Evolutionary conservation across 1,140 invertebrate species (phyloP).

Genomic region (Drosophila pruinosa): DNA sequence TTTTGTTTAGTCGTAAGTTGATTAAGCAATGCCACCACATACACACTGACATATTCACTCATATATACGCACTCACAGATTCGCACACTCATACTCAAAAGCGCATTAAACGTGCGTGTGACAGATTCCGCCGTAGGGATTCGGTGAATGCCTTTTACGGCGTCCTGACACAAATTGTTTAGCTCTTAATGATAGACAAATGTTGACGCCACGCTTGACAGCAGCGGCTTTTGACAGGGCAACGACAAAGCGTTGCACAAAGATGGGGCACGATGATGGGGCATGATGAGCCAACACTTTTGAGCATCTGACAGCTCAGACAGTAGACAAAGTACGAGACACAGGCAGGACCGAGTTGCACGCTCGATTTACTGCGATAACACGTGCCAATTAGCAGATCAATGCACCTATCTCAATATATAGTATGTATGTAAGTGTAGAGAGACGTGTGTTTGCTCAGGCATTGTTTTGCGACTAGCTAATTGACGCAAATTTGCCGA

Average conservation of each 20-base stretch:
- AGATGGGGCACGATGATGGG: background rate
- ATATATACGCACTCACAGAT: background rate
- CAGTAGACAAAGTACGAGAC: too few relatives aligned
- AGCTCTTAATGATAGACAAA: slow-evolving; percentile 72
- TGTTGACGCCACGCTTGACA: slow-evolving; percentile 54
- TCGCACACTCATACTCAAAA: slow-evolving; percentile 30
- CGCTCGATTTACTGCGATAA: slow-evolving; percentile 38
- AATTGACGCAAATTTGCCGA: slow-evolving; percentile 44
- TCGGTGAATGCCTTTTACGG: slow-evolving; percentile 35
- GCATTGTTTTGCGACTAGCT: slow-evolving; percentile 20
- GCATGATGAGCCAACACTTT: slow-evolving; percentile 15
- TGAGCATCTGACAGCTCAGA: slow-evolving; percentile 15
- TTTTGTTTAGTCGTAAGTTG: slow-evolving; percentile 75
- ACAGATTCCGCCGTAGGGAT: slow-evolving; percentile 13
- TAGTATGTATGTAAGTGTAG: background rate
- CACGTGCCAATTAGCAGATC: slow-evolving; percentile 61
- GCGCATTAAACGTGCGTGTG: slow-evolving; percentile 51
- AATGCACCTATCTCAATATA: slow-evolving; percentile 40
- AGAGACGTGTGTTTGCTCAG: slow-evolving; percentile 3
- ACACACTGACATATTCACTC: background rate
- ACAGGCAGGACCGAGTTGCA: slow-evolving; percentile 11
- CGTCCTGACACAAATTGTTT: slow-evolving; percentile 54
- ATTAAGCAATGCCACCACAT: slow-evolving; percentile 56
- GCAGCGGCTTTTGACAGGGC: slow-evolving; percentile 43
- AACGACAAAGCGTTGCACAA: slow-evolving; percentile 6